These are phyloP conservation scores for Sphenopsis melanotis DNA, from an alignment of 2,797 vertebrate genomes.

Conservation along the genomic window DNA sequence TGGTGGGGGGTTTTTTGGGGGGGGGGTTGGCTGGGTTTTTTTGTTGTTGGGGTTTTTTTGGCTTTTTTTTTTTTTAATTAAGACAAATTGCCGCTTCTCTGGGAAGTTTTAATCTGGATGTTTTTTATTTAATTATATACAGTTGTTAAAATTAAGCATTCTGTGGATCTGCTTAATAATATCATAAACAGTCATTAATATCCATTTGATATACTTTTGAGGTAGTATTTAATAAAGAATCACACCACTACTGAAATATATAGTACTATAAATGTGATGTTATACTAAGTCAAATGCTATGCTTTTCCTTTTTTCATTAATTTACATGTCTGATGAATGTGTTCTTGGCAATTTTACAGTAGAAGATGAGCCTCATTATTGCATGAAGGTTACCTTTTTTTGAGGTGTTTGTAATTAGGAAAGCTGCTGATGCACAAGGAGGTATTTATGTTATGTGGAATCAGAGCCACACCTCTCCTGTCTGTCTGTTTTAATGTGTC, in stretches of 20 bases:
- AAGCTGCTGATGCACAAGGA: not conserved
- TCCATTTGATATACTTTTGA: not conserved
- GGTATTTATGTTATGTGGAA: not conserved
- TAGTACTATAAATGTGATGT: not conserved
- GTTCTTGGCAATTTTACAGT: not conserved
- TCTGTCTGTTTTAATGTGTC: not conserved
- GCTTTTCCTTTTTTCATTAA: not conserved
- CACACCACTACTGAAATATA: not conserved
- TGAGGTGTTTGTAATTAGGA: not conserved
- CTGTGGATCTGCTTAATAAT: not conserved
- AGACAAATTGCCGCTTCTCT: not conserved
- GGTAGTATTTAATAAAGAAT: not conserved
- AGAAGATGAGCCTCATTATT: not conserved
- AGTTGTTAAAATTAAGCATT: not conserved
- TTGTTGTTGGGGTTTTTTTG: not conserved
- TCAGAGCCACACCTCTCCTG: not conserved
- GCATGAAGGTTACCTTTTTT: not conserved
- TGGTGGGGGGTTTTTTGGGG: fast-evolving
- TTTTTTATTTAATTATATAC: not conserved
- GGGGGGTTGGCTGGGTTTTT: not conserved
- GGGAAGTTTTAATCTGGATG: not conserved
- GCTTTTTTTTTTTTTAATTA: not conserved
- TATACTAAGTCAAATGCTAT: not conserved
- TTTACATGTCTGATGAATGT: not conserved
- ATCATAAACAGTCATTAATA: not conserved